phyloP scores from a whole-genome alignment of 2,797 vertebrate genomes.

The Anableps anableps region DNA sequence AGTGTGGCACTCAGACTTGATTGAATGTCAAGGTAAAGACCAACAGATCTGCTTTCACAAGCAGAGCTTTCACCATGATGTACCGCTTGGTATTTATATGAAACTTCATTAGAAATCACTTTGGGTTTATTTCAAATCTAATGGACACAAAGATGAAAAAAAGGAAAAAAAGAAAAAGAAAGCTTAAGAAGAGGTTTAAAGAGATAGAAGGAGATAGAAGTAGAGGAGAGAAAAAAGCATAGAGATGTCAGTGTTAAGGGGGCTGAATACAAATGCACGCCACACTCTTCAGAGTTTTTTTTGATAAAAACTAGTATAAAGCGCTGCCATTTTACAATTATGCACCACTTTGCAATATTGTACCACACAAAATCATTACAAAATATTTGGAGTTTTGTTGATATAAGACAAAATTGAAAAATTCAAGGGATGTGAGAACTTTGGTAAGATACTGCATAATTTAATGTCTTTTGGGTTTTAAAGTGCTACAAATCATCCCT shows the following conservation, averaged over 20 bases:
- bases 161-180: no score
- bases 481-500: background rate
- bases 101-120: no score
- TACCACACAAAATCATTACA: background rate
- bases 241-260: background rate
- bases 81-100: no score
- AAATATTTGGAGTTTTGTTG: background rate
- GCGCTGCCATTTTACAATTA: background rate
- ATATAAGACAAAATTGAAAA: background rate
- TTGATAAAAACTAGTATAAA: background rate
- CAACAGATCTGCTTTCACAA: no score
- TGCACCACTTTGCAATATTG: background rate
- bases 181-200: no score
- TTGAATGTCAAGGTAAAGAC: no score
- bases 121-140: no score
- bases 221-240: no score
- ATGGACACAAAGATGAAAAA: no score
- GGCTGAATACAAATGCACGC: background rate
- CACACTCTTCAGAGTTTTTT: background rate
- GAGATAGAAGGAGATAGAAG: no score
- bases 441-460: background rate
- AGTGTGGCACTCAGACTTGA: no score
- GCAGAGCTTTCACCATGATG: no score
- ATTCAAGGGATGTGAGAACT: background rate
- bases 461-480: background rate